Conservation (phyloP, 1,140 invertebrate genomes). For the Drosophila takahashii region DNA sequence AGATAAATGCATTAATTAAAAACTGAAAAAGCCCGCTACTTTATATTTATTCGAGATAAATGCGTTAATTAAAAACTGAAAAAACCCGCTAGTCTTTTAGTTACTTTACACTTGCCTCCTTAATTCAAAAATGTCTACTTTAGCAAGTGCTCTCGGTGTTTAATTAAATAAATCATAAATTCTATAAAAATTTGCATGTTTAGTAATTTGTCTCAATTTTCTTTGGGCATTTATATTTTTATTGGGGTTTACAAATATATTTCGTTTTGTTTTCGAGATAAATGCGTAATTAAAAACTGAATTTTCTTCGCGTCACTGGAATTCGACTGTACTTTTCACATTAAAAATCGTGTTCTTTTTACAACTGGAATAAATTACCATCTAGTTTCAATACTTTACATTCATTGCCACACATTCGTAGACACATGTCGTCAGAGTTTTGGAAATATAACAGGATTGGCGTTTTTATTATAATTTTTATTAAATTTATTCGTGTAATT, state of each 20-base stretch:
- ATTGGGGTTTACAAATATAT: not conserved
- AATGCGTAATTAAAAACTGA: slow-evolving; percentile 1
- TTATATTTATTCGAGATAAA: no score
- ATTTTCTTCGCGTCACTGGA: not conserved
- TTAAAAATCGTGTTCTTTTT: not conserved
- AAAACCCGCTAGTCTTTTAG: not conserved
- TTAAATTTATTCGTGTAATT: slow-evolving; percentile 82
- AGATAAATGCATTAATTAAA: no score
- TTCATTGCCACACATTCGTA: not conserved
- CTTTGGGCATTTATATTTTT: not conserved
- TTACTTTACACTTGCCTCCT: slow-evolving; percentile 9
- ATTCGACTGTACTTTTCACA: slow-evolving; percentile 1
- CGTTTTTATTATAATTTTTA: slow-evolving; percentile 58
- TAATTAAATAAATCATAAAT: not conserved
- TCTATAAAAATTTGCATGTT: not conserved
- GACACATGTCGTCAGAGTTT: slow-evolving; percentile 29
- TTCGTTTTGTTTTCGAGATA: slow-evolving; percentile 1
- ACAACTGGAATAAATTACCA: not conserved
- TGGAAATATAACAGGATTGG: slow-evolving; percentile 65
- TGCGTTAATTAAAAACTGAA: no score
- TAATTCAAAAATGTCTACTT: slow-evolving; percentile 26
- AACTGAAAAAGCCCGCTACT: no score
- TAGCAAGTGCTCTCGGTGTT: slow-evolving; percentile 1
- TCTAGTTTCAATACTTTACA: slow-evolving; percentile 6
- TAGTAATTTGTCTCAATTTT: slow-evolving; percentile 1